phyloP scores from a whole-genome alignment of 1,140 invertebrate genomes.

The Helicoverpa armigera region DNA sequence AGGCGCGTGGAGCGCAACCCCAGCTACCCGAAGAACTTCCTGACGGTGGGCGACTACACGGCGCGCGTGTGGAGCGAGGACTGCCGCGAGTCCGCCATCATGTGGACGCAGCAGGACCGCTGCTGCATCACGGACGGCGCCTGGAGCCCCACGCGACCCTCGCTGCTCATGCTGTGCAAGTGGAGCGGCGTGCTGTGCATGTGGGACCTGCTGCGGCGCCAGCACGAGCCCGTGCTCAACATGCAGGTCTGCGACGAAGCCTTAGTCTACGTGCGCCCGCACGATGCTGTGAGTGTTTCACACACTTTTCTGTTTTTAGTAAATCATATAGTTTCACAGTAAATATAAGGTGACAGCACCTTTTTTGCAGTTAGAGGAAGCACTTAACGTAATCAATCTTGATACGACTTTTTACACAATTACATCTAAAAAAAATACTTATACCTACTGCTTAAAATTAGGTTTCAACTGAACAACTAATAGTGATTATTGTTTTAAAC shows the following conservation, averaged over 20 bases:
- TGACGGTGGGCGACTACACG: constrained; percentile 96
- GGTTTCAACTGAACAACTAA: too few species aligned
- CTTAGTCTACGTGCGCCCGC: constrained; percentile 78
- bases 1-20: constrained; percentile 94
- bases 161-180: constrained; percentile 94
- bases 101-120: constrained; percentile 93
- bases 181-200: constrained; percentile 94
- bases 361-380: too few species aligned
- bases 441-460: too few species aligned
- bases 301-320: too few species aligned
- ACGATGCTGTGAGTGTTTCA: constrained; percentile 65
- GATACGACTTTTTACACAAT: too few species aligned
- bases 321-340: too few species aligned
- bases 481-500: too few species aligned
- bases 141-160: constrained; percentile 95
- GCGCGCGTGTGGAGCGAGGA: constrained; percentile 97
- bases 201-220: constrained; percentile 96
- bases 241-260: constrained; percentile 91
- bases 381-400: too few species aligned
- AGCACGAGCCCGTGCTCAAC: constrained; percentile 93
- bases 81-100: constrained; percentile 94
- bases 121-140: constrained; percentile 92
- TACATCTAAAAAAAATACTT: too few species aligned
- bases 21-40: constrained; percentile 95
- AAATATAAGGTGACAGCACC: background rate